Evolutionary conservation across 92 coral and sea anemone genomes (phyloP).

Genomic region (Siderastrea radians): DNA sequence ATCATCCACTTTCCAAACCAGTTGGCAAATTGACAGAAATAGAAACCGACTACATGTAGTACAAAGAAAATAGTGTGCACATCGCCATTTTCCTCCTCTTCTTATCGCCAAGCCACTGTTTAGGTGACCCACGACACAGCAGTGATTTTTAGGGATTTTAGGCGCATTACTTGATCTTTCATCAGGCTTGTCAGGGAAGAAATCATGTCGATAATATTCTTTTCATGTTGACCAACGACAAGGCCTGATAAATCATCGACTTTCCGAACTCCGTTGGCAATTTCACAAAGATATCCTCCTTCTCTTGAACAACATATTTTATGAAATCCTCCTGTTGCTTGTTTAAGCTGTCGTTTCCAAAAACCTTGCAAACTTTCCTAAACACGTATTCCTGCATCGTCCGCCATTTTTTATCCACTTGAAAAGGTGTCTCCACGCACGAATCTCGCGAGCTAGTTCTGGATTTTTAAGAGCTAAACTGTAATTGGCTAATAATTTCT

Average conservation of each 20-base stretch:
- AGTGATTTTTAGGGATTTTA: conserved; percentile 20
- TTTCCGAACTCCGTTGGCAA: background rate
- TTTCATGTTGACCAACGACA: background rate
- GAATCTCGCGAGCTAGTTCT: background rate
- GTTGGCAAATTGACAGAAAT: no score
- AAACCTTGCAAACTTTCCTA: background rate
- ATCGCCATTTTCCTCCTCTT: conserved; percentile 30
- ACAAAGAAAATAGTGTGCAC: background rate
- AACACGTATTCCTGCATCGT: background rate
- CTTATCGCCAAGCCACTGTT: conserved; percentile 17
- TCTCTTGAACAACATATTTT: background rate
- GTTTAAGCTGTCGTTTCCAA: background rate
- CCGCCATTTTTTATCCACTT: background rate
- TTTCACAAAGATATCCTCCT: background rate
- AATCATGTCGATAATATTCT: conserved; percentile 15
- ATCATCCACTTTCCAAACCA: no score
- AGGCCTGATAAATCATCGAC: background rate
- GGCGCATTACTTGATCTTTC: conserved; percentile 53
- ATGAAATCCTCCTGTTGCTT: background rate
- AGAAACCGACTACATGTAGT: no score
- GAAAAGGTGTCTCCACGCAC: background rate
- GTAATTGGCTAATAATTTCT: no score
- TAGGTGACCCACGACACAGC: conserved; percentile 22
- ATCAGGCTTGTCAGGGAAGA: conserved; percentile 51
- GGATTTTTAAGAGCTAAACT: no score